These are phyloP conservation scores for Euzetes globulus DNA, from an alignment of 2,888 invertebrate genomes.

Conservation along the genomic window DNA sequence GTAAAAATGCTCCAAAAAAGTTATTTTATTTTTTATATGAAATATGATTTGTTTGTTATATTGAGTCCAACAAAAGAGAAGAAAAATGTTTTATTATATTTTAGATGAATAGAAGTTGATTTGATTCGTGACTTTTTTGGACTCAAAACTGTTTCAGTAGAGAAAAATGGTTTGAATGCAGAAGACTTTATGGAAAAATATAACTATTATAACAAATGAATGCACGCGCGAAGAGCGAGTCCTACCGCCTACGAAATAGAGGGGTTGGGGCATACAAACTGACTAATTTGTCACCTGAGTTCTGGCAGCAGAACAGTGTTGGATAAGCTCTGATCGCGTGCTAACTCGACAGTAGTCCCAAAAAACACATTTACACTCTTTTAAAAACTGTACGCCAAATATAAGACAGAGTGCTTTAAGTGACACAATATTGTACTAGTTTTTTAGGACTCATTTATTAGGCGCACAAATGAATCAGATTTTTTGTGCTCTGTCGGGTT, in stretches of 20 bases:
- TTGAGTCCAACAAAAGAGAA: background rate
- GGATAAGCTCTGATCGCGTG: conserved; percentile 10
- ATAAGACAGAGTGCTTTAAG: background rate
- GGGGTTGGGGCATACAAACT: background rate
- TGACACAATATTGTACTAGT: background rate
- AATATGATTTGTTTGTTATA: conserved; percentile 24
- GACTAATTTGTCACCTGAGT: conserved; percentile 28
- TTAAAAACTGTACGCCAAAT: background rate
- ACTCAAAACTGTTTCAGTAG: conserved; percentile 8
- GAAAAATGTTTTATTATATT: conserved; percentile 5
- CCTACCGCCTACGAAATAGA: conserved; percentile 19
- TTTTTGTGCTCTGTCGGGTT: background rate
- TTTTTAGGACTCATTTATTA: conserved; percentile 1
- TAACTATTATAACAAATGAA: conserved; percentile 20
- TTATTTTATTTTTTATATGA: conserved; percentile 9
- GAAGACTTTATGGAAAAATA: background rate
- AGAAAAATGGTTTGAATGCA: conserved; percentile 5
- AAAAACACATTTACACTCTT: conserved; percentile 14
- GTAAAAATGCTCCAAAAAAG: background rate
- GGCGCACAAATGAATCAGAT: background rate
- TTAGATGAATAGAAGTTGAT: conserved; percentile 5
- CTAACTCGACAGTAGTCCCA: background rate
- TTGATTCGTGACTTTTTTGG: conserved; percentile 5
- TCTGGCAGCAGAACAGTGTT: background rate
- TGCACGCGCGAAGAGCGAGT: conserved; percentile 16